These are phyloP conservation scores for Lagria hirta DNA, from an alignment of 2,888 invertebrate species.

Conservation along the genomic window DNA sequence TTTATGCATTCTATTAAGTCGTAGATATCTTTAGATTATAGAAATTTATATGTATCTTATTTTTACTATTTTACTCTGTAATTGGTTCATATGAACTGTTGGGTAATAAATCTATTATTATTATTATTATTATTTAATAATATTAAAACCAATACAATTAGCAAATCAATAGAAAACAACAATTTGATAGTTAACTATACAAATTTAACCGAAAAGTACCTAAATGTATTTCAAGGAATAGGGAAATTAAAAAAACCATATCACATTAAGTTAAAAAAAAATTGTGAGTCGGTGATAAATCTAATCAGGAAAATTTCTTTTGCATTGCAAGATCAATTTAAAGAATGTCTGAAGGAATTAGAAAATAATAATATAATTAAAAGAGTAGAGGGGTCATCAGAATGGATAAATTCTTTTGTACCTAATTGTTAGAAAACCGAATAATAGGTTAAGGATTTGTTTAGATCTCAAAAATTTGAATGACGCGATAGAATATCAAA, in stretches of 20 bases:
- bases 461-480: conserved; percentile 32
- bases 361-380: conserved; percentile 20
- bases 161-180: too few species aligned
- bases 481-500: conserved; percentile 21
- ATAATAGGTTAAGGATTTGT: conserved; percentile 29
- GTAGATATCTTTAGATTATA: too few species aligned
- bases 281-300: conserved; percentile 19
- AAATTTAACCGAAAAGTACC: conserved; percentile 2
- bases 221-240: conserved; percentile 22
- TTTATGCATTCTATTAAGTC: too few species aligned
- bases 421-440: conserved; percentile 29
- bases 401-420: conserved; percentile 33
- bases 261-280: conserved; percentile 23
- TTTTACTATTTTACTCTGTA: too few species aligned
- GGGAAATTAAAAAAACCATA: conserved; percentile 24
- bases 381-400: too few species aligned
- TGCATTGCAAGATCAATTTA: conserved; percentile 25
- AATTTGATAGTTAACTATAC: too few species aligned
- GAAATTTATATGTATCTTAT: too few species aligned
- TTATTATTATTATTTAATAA: conserved; percentile 1
- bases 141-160: neutral
- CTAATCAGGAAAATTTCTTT: conserved; percentile 29
- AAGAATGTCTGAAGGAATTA: conserved; percentile 8
- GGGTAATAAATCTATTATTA: neutral
- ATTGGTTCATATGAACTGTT: too few species aligned